phyloP scores from a whole-genome alignment of 2,888 invertebrate genomes.

The Temnothorax unifasciatus region DNA sequence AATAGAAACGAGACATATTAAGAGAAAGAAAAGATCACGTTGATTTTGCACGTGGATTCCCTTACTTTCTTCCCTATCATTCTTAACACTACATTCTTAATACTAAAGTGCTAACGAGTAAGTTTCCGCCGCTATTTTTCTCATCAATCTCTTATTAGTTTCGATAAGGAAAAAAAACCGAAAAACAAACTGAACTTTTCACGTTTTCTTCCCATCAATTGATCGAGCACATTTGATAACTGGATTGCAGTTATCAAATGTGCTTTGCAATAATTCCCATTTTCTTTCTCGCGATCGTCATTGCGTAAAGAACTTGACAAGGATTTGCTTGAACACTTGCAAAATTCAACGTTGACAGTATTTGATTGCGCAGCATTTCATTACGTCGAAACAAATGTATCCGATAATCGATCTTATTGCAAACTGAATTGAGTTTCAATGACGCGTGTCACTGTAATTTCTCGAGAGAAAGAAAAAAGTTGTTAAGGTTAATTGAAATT shows the following conservation, averaged over 20 bases:
- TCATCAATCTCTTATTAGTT: conserved; percentile 12
- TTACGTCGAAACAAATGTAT: conserved; percentile 29
- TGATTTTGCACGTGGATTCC: background rate
- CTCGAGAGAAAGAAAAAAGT: background rate
- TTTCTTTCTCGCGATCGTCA: background rate
- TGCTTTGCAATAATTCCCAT: background rate
- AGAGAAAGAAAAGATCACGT: background rate
- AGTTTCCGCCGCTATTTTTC: background rate
- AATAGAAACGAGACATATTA: background rate
- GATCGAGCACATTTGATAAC: conserved; percentile 7
- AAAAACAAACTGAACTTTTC: conserved; percentile 25
- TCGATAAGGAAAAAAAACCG: background rate
- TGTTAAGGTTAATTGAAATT: conserved; percentile 28
- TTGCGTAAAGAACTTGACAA: background rate
- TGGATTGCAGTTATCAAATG: too few species aligned
- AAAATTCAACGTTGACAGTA: conserved; percentile 20
- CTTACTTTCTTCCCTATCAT: background rate
- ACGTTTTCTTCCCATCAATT: background rate
- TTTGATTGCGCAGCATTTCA: conserved; percentile 30
- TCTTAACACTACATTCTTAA: background rate
- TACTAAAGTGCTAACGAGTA: background rate
- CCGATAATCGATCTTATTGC: conserved; percentile 18
- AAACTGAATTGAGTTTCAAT: conserved; percentile 4
- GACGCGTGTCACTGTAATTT: conserved; percentile 11
- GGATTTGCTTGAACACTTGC: background rate